Evolutionary conservation across 2,888 invertebrate species (phyloP), one percentile per base, ranked within the genome.

Genomic region (Oxytorus armatus): DNA sequence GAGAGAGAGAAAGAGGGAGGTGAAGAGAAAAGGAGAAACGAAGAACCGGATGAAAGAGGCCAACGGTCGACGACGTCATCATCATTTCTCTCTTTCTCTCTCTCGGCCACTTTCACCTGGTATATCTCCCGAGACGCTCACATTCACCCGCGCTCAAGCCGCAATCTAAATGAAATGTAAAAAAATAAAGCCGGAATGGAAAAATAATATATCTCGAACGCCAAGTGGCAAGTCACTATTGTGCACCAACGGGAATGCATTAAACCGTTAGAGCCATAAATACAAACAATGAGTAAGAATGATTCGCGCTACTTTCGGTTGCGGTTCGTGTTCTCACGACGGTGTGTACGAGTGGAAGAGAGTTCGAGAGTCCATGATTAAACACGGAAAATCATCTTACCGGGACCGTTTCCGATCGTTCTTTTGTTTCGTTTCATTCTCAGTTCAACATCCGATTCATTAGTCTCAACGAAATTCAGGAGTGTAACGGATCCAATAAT

Each of bases 1-100:
- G 65, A 74, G 61, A 76, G 42, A 61, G 47, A 49, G 44, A 2
- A 42, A 63, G 80, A 80, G 77, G 80, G 82, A 79, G 79, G n/a
- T n/a, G 78, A 68, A 55, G 57, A 57, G 18, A 23, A 61, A 79
- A 39, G 53, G 65, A 53, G 73, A 61, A 69, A 47, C 11, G 36
- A 42, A 76, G 65, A 61, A 70, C 49, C 68, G 69, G 75, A 79
- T 74, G 63, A 63, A 63, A 73, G 73, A 73, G 42, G 63, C 61
- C 23, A 61, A 61, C 51, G 61, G 61, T 23, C 53, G 61, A 63
- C 51, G 70, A 72, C 70, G 59, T 72, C 70, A 72, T 73, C n/a
- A n/a, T n/a, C n/a, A n/a, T n/a, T n/a, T n/a, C n/a, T n/a, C n/a
- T n/a, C n/a, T n/a, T n/a, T n/a, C n/a, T n/a, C 73, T 73, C 55